Conservation (phyloP, 64 coral and sea anemone species). For the Montipora sp. region DNA sequence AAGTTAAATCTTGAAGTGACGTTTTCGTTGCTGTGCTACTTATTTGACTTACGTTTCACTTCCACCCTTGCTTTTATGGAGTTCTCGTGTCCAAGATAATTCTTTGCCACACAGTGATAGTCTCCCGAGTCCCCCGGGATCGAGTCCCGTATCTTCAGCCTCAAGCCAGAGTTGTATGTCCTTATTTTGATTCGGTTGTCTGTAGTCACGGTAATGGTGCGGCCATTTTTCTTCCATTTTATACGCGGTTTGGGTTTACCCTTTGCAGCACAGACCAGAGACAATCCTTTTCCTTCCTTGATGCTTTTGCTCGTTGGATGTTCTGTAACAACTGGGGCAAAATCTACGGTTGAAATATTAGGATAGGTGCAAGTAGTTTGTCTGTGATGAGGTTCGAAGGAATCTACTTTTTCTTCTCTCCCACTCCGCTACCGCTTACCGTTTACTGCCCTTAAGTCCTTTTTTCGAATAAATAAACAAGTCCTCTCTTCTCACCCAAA, state of each 20-base stretch:
- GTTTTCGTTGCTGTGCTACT: not conserved
- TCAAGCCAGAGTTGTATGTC: conserved; percentile 9
- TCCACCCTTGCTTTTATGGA: conserved; percentile 52
- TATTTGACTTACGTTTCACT: conserved; percentile 43
- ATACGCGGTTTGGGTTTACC: conserved; percentile 79
- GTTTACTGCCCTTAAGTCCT: no score
- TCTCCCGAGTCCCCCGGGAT: conserved; percentile 37
- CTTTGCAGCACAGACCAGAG: conserved; percentile 55
- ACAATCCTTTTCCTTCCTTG: conserved; percentile 44
- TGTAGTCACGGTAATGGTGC: conserved; percentile 28
- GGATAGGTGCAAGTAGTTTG: not conserved
- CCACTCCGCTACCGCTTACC: no score
- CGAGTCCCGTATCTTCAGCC: conserved; percentile 67
- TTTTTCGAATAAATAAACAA: no score
- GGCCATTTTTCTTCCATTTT: conserved; percentile 87
- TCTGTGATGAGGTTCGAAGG: not conserved
- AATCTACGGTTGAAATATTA: not conserved
- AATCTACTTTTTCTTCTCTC: no score
- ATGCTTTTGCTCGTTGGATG: not conserved
- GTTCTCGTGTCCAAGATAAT: not conserved
- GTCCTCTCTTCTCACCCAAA: no score
- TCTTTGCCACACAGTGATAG: conserved; percentile 88
- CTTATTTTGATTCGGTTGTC: conserved; percentile 39
- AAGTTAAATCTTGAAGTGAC: no score
- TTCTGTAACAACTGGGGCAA: not conserved